Conservation (phyloP, 2,113 vertebrate genomes). For the Hemiprocne comata region DNA sequence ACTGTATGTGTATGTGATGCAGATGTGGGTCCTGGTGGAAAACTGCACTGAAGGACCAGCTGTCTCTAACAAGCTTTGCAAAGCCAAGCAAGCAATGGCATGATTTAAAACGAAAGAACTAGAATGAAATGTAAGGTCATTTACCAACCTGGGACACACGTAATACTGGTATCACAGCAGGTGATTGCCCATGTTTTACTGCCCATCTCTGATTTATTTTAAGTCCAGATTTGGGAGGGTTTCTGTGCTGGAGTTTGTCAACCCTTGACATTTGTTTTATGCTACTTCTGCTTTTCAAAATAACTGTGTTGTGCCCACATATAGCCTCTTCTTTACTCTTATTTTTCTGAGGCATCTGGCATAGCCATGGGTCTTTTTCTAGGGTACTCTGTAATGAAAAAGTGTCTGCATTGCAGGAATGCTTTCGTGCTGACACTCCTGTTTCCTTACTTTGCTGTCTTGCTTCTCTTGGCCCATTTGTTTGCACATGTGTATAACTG, state of each 20-base stretch:
- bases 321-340: neutral
- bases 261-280: neutral
- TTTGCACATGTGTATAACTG: neutral
- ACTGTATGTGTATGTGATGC: neutral
- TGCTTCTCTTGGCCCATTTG: neutral
- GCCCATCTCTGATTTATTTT: neutral
- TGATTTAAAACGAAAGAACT: neutral
- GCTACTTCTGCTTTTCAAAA: neutral
- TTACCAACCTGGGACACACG: neutral
- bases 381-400: neutral
- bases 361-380: neutral
- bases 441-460: neutral
- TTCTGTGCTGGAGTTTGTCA: neutral
- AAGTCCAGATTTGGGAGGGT: neutral
- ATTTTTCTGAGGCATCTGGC: neutral
- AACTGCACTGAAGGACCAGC: neutral
- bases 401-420: neutral
- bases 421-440: neutral
- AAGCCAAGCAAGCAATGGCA: neutral
- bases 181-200: neutral
- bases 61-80: neutral
- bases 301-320: neutral
- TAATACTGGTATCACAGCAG: neutral
- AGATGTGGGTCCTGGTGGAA: accelerated
- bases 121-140: neutral